Base-by-base conservation (phyloP, 2,888 invertebrate species). In the Falcaria lacertinaria region DNA sequence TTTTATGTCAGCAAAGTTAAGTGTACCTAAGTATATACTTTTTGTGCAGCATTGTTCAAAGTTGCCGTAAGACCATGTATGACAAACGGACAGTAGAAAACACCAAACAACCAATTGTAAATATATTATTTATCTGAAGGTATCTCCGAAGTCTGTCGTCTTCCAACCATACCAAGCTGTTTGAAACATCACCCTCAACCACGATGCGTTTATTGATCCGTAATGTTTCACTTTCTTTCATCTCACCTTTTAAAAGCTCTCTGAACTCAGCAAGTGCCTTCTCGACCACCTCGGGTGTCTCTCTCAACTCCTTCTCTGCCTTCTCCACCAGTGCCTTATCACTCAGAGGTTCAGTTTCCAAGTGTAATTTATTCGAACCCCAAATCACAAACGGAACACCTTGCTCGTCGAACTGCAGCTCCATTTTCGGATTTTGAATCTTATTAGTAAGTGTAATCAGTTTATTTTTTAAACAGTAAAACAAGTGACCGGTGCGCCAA, bases 251-350 rank as follows among this genome's bases (percentile, higher is more conserved):
- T 22, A 95, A 76, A 41, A 92, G 75, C 47, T 80, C 74, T 47
- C 85, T 86, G 2, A 92, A 70, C 53, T 92, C 91, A 34, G 74
- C 75, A 15, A 95, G 70, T 14, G 92, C 92, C 47, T 90, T 74
- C 46, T 91, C 89, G 4, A 92, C 89, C 15, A 90, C 80, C 69
- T 94, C 94, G 0, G 93, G 93, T 0, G 92, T 91, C 75, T 96
- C 96, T 46, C 94, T 85, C 13, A 96, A 78, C 66, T 96, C 95
- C 13, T 74, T 87, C 57, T 84, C 84, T 0, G 96, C 94, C 57
- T 91, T 93, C 65, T 94, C 91, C 39, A 80, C 60, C 14, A 88
- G 90, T 58, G 83, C 81, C 22, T 91, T 90, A 34, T 92, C 91
- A 0, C 80, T 80, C 6, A 92, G 70, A 0, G 92, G 91, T 15